Conservation (phyloP, 2,888 invertebrate species). For the Napeogenes inachia region DNA sequence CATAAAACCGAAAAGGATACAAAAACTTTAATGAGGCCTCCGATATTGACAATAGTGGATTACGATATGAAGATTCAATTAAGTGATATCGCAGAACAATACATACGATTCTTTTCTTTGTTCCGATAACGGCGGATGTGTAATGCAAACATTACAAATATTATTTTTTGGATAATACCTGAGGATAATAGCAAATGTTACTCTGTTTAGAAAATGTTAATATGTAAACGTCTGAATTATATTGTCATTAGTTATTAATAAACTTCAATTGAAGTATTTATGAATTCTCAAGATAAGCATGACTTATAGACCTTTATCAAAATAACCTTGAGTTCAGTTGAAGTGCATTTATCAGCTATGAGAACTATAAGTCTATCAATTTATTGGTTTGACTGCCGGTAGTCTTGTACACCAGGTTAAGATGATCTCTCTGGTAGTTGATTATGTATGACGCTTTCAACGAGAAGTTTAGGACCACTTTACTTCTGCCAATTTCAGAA, state of each 20-base stretch:
- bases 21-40: slow-evolving; percentile 26
- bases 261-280: slow-evolving; percentile 2
- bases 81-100: slow-evolving; percentile 65
- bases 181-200: slow-evolving; percentile 30
- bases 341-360: background rate
- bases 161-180: slow-evolving; percentile 40
- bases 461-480: too few relatives aligned
- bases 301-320: slow-evolving; percentile 2
- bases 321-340: slow-evolving; percentile 6
- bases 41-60: slow-evolving; percentile 38
- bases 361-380: background rate
- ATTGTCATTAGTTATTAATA: slow-evolving; percentile 3
- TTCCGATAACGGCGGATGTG: slow-evolving; percentile 47
- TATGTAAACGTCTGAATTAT: background rate
- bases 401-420: too few relatives aligned
- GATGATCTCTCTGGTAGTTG: too few relatives aligned
- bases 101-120: slow-evolving; percentile 59
- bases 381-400: too few relatives aligned
- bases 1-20: background rate
- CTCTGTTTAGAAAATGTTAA: background rate
- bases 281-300: slow-evolving; percentile 10
- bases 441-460: too few relatives aligned
- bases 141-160: slow-evolving; percentile 51
- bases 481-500: too few relatives aligned
- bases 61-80: slow-evolving; percentile 66